Conservation (phyloP, 1,140 invertebrate genomes). For the Panulirus ornatus region DNA sequence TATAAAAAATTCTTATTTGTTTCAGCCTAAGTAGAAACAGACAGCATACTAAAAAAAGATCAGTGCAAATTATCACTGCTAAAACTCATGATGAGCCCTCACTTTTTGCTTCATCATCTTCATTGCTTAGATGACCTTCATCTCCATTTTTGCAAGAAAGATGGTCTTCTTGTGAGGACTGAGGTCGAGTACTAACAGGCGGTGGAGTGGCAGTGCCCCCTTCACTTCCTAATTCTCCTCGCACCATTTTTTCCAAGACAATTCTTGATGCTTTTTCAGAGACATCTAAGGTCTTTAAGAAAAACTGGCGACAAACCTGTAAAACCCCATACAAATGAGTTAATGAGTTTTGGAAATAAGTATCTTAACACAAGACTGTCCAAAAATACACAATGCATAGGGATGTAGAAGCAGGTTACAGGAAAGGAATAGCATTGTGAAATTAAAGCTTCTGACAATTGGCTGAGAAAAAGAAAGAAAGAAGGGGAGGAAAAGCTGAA, state of each 20-base stretch:
- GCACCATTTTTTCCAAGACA: constrained; percentile 71
- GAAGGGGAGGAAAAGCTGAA: too few species aligned
- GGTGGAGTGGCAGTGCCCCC: constrained; percentile 43
- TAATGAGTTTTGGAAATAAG: too few species aligned
- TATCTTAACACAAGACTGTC: too few species aligned
- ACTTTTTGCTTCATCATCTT: constrained; percentile 39
- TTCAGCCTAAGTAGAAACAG: background rate
- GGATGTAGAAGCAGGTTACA: too few species aligned
- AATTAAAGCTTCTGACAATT: background rate
- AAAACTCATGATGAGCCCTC: constrained; percentile 49
- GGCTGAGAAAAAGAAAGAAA: too few species aligned
- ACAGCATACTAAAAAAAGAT: background rate
- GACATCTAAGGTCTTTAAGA: constrained; percentile 72
- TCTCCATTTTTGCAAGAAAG: constrained; percentile 26
- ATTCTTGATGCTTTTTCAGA: constrained; percentile 74
- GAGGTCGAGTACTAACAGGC: constrained; percentile 21
- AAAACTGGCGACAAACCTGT: constrained; percentile 74
- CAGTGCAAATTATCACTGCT: background rate
- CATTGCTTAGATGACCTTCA: constrained; percentile 13
- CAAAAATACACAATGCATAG: too few species aligned
- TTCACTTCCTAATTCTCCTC: constrained; percentile 68
- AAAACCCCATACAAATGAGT: too few species aligned
- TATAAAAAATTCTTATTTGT: background rate
- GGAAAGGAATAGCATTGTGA: too few species aligned
- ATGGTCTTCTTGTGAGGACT: constrained; percentile 19